phyloP scores from a whole-genome alignment of 2,888 invertebrate genomes.

The Zaprionus lineosus region DNA sequence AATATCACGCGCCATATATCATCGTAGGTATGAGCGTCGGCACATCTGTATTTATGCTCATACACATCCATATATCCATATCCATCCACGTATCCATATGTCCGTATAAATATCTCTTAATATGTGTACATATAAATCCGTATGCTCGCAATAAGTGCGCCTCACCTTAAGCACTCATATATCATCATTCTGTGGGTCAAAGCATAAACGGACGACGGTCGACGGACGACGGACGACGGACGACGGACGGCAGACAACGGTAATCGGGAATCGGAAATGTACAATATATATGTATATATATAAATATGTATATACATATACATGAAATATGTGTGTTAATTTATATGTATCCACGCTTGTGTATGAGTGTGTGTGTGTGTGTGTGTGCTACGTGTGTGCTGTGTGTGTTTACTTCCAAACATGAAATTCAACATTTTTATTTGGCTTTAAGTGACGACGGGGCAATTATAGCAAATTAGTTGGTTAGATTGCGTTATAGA shows the following conservation, averaged over 20 bases:
- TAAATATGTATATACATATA: neutral
- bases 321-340: neutral
- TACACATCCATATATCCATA: slow-evolving; percentile 11
- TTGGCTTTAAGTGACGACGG: neutral
- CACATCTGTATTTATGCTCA: slow-evolving; percentile 6
- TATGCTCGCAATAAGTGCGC: too few species aligned
- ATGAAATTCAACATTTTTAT: slow-evolving; percentile 9
- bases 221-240: too few species aligned
- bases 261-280: slow-evolving; percentile 6
- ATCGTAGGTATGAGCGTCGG: too few species aligned
- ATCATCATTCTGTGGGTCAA: slow-evolving; percentile 26
- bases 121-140: too few species aligned
- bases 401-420: too few species aligned
- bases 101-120: neutral
- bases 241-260: too few species aligned
- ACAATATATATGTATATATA: slow-evolving; percentile 6
- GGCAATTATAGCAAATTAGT: slow-evolving; percentile 10
- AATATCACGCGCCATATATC: slow-evolving; percentile 68
- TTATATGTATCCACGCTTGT: neutral
- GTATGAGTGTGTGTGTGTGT: too few species aligned
- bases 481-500: neutral
- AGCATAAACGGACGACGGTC: slow-evolving; percentile 19
- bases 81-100: slow-evolving; percentile 5
- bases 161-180: neutral
- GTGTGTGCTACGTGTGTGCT: too few species aligned